Percentiles rank a stretch among this genome's conserved stretches.
phyloP scores from a whole-genome alignment of 2,888 invertebrate genomes.

The Deilephila elpenor region DNA sequence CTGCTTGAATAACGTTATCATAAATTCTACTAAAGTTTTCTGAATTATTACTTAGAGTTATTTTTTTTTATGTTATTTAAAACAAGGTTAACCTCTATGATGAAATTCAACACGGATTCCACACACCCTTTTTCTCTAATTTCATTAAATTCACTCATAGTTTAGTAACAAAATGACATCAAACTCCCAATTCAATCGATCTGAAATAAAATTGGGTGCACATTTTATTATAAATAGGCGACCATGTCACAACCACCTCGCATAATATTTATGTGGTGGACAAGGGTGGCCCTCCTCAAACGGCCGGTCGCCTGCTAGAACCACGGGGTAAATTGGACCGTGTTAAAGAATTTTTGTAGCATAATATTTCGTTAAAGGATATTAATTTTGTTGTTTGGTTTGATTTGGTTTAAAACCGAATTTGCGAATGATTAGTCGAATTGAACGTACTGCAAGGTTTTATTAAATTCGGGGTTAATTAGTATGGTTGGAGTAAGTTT shows the following conservation, averaged over 20 bases:
- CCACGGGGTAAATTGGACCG: slow-evolving; percentile 46
- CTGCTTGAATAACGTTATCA: too few species aligned
- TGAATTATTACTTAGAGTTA: too few species aligned
- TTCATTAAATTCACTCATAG: neutral
- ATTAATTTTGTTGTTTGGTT: neutral
- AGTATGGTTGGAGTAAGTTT: too few species aligned
- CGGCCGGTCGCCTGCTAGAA: slow-evolving; percentile 44
- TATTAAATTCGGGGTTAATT: too few species aligned
- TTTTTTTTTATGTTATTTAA: too few species aligned
- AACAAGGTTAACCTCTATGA: too few species aligned
- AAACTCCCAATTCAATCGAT: neutral
- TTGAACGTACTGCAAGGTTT: neutral
- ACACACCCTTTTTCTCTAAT: neutral
- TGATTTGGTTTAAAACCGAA: neutral
- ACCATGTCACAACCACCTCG: slow-evolving; percentile 7
- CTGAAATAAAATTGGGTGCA: neutral
- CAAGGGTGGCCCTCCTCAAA: slow-evolving; percentile 35
- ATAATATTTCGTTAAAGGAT: slow-evolving; percentile 18
- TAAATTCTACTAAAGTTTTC: too few species aligned
- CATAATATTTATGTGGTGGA: slow-evolving; percentile 13
- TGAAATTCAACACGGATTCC: too few species aligned
- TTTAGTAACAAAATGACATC: neutral
- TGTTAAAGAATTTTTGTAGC: slow-evolving; percentile 37
- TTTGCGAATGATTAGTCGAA: neutral
- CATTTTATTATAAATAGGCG: slow-evolving; percentile 19